Conservation (phyloP, 2,888 invertebrate genomes). For the Pilophorus perplexus region DNA sequence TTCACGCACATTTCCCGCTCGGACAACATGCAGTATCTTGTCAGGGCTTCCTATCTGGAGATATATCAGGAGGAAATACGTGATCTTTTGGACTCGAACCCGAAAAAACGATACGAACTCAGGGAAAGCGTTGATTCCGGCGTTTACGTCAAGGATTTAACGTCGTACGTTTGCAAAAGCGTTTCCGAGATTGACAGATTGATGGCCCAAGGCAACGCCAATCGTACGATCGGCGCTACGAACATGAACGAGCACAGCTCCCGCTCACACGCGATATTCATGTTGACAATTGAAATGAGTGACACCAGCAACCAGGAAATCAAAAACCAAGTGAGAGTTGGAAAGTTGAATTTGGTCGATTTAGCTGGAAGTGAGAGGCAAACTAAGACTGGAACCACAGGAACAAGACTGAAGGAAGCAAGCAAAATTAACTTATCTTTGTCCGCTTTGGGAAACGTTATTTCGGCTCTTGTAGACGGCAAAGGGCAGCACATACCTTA, state of each 20-base stretch:
- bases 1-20: slow-evolving; percentile 92
- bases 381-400: slow-evolving; percentile 88
- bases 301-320: slow-evolving; percentile 62
- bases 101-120: slow-evolving; percentile 66
- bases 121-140: slow-evolving; percentile 78
- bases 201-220: slow-evolving; percentile 89
- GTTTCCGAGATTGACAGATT: slow-evolving; percentile 89
- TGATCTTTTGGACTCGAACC: slow-evolving; percentile 71
- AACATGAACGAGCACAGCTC: slow-evolving; percentile 99
- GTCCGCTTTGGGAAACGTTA: slow-evolving; percentile 97
- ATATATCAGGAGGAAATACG: slow-evolving; percentile 74
- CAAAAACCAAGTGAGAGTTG: slow-evolving; percentile 57
- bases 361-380: slow-evolving; percentile 97
- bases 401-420: slow-evolving; percentile 89
- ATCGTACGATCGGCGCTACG: slow-evolving; percentile 90
- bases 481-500: slow-evolving; percentile 95
- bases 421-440: slow-evolving; percentile 96
- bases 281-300: slow-evolving; percentile 94
- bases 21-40: slow-evolving; percentile 90
- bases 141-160: slow-evolving; percentile 92
- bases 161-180: slow-evolving; percentile 91
- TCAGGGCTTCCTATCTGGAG: slow-evolving; percentile 94
- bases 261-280: slow-evolving; percentile 96
- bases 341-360: slow-evolving; percentile 95
- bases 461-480: slow-evolving; percentile 90